Conservation (phyloP, 2,888 invertebrate genomes). For the Nomada goodeniana region DNA sequence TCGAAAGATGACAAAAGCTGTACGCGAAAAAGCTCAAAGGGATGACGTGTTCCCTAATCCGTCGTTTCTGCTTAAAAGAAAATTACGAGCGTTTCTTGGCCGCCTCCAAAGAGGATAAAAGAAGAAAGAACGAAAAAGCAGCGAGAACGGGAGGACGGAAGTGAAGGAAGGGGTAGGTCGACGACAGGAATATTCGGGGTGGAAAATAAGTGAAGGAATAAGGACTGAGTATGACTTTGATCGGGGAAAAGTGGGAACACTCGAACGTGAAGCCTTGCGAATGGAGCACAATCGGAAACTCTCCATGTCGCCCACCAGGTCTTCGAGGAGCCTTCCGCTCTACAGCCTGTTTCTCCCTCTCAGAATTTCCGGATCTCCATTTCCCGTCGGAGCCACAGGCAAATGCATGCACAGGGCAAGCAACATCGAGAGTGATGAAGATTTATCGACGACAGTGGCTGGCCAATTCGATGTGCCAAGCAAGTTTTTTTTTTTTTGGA, state of each 20-base stretch:
- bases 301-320: conserved; percentile 73
- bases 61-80: conserved; percentile 15
- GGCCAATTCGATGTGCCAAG: conserved; percentile 8
- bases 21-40: background rate
- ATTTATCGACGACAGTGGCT: conserved; percentile 63
- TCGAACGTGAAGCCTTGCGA: conserved; percentile 79
- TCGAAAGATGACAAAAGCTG: conserved; percentile 1
- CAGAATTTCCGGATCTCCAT: conserved; percentile 51
- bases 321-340: conserved; percentile 56
- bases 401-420: conserved; percentile 27
- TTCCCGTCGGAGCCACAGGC: conserved; percentile 10
- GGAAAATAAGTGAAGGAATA: conserved; percentile 51
- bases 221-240: conserved; percentile 75
- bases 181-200: conserved; percentile 41
- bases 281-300: conserved; percentile 79
- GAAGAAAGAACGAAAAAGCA: conserved; percentile 7
- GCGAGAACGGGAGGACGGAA: conserved; percentile 41
- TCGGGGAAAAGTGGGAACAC: conserved; percentile 77
- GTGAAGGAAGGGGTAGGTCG: conserved; percentile 45
- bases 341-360: conserved; percentile 38
- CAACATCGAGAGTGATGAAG: conserved; percentile 57
- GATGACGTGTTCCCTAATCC: conserved; percentile 45
- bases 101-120: background rate
- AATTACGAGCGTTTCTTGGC: conserved; percentile 29
- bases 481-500: conserved; percentile 28